phyloP scores from a whole-genome alignment of 1,140 invertebrate genomes.

The Amyelois transitella region DNA sequence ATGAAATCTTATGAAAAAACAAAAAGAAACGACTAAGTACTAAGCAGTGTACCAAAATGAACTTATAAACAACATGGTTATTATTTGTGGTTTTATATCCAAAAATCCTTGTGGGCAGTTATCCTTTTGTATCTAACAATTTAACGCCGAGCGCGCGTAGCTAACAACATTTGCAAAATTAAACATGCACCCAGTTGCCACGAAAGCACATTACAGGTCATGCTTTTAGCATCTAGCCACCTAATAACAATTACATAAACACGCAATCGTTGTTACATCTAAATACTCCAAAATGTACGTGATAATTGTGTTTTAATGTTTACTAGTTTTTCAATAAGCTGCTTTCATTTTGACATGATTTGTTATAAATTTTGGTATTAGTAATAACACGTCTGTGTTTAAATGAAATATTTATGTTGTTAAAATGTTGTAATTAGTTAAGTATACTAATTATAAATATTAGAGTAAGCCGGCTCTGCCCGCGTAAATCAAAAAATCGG shows the following conservation, averaged over 20 bases:
- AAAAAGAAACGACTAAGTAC: no score
- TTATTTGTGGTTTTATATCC: no score
- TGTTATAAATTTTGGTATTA: not conserved
- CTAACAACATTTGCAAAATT: conserved; percentile 63
- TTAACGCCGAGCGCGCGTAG: conserved; percentile 4
- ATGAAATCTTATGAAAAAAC: no score
- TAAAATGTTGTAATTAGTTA: no score
- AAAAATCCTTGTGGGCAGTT: no score
- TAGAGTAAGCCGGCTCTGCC: no score
- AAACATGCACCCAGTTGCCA: conserved; percentile 32
- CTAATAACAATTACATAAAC: conserved; percentile 29
- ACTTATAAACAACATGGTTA: not conserved
- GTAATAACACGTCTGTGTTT: no score
- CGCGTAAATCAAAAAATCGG: no score
- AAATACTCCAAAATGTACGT: not conserved
- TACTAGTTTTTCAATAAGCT: not conserved
- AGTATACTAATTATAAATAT: no score
- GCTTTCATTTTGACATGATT: not conserved
- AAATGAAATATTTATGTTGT: no score
- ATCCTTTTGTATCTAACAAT: not conserved
- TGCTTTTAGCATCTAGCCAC: conserved; percentile 29
- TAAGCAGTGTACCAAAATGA: not conserved
- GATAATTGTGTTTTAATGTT: not conserved
- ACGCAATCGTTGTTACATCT: conserved; percentile 6
- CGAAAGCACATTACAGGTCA: conserved; percentile 23